Evolutionary conservation across 2,797 vertebrate genomes (phyloP).

Genomic region (Zenarchopterus dispar): DNA sequence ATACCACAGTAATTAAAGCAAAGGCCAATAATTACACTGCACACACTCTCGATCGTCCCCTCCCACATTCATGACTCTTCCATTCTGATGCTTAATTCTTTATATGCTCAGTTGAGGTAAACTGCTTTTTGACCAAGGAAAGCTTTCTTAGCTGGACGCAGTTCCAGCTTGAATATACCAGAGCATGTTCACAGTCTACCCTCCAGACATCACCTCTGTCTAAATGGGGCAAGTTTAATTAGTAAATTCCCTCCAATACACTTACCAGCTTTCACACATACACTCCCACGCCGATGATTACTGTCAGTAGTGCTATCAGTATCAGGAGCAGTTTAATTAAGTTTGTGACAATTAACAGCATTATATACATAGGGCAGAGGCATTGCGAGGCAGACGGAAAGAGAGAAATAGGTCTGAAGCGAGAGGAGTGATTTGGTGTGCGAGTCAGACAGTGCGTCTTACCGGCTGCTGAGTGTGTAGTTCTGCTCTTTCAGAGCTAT

Average conservation of each 20-base stretch:
- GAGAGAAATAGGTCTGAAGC: constrained; percentile 45
- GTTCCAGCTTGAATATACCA: constrained; percentile 30
- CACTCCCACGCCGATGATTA: constrained; percentile 41
- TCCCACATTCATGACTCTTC: constrained; percentile 13
- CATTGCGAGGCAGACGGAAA: constrained; percentile 27
- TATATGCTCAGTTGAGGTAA: constrained; percentile 41
- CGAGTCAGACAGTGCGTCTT: constrained; percentile 33
- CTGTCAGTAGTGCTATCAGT: constrained; percentile 71
- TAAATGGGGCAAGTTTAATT: constrained; percentile 75
- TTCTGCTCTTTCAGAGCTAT: constrained; percentile 92
- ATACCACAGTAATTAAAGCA: constrained; percentile 53
- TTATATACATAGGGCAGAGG: constrained; percentile 56
- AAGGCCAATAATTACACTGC: constrained; percentile 50
- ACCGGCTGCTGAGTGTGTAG: constrained; percentile 89
- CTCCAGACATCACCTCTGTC: constrained; percentile 62
- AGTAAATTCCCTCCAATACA: constrained; percentile 49
- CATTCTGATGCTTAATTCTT: constrained; percentile 64
- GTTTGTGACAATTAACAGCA: constrained; percentile 78
- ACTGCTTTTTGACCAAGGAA: constrained; percentile 64
- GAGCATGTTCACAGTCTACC: constrained; percentile 35
- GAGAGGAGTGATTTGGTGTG: constrained; percentile 34
- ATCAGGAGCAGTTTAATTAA: constrained; percentile 78
- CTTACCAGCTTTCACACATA: constrained; percentile 27
- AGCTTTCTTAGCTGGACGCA: constrained; percentile 50
- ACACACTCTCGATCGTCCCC: constrained; percentile 11